These are phyloP conservation scores for Paracyclopina nana DNA, from an alignment of 1,140 invertebrate species.

Conservation along the genomic window DNA sequence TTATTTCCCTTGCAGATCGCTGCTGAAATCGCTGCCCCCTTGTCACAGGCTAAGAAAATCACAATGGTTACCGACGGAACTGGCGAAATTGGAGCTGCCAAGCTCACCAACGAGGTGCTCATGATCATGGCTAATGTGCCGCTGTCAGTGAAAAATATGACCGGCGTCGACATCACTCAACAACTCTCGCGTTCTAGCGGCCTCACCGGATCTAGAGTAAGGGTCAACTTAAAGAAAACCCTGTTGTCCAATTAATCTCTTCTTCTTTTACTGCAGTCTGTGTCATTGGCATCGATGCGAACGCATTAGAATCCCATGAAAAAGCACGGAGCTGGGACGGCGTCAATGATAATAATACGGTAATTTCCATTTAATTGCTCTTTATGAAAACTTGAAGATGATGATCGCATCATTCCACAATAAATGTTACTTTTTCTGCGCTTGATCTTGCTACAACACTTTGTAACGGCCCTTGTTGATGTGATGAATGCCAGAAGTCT, in stretches of 20 bases:
- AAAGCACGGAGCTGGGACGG: too few relatives aligned
- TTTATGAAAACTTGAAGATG: too few relatives aligned
- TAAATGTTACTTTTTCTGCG: too few relatives aligned
- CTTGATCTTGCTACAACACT: constrained; percentile 76
- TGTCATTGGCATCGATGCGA: too few relatives aligned
- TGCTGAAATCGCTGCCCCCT: constrained; percentile 79
- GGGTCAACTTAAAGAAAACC: too few relatives aligned
- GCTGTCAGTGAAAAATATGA: constrained; percentile 65
- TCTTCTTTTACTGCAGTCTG: too few relatives aligned
- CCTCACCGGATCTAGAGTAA: too few relatives aligned
- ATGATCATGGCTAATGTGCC: constrained; percentile 77
- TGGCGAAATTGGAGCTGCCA: constrained; percentile 73
- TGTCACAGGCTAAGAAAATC: constrained; percentile 77
- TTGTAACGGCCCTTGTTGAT: constrained; percentile 80
- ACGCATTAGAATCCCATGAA: too few relatives aligned
- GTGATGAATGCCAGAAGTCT: constrained; percentile 60
- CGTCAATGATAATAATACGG: too few relatives aligned
- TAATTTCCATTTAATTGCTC: too few relatives aligned
- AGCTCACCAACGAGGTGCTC: constrained; percentile 78
- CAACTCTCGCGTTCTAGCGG: neutral
- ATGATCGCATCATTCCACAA: too few relatives aligned
- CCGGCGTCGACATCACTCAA: constrained; percentile 80
- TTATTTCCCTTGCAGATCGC: constrained; percentile 43
- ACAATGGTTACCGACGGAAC: constrained; percentile 85
- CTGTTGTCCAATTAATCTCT: too few relatives aligned